phyloP scores from a whole-genome alignment of 2,888 invertebrate genomes.

The Plebejus anna region DNA sequence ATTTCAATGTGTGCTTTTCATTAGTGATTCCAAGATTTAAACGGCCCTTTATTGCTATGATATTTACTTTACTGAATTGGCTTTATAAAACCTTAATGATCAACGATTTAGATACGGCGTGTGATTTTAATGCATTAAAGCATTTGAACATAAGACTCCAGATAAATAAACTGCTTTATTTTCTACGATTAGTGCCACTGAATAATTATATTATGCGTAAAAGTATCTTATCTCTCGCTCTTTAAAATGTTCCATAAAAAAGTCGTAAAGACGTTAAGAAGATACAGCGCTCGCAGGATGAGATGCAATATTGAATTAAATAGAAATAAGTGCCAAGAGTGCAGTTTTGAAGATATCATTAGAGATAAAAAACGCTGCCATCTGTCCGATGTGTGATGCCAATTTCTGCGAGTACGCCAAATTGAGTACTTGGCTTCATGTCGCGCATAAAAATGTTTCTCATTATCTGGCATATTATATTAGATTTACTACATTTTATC shows the following conservation, averaged over 20 bases:
- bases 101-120: neutral
- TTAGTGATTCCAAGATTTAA: constrained; percentile 17
- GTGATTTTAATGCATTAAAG: neutral
- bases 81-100: neutral
- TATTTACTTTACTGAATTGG: constrained; percentile 11
- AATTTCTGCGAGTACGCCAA: constrained; percentile 41
- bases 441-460: constrained; percentile 41
- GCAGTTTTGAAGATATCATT: constrained; percentile 41
- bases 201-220: neutral
- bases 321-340: constrained; percentile 39
- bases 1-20: constrained; percentile 22
- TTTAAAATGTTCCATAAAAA: constrained; percentile 13
- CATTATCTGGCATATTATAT: constrained; percentile 38
- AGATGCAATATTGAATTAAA: constrained; percentile 39
- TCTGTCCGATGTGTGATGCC: constrained; percentile 41
- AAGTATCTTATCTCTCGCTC: neutral
- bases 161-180: neutral
- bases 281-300: constrained; percentile 16
- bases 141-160: neutral
- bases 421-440: constrained; percentile 41
- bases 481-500: constrained; percentile 21
- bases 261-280: constrained; percentile 27
- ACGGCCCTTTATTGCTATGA: neutral
- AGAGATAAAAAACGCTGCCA: constrained; percentile 41
- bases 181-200: neutral